Conservation (phyloP, 2,113 vertebrate genomes). For the Mesoclemmys tuberculata region DNA sequence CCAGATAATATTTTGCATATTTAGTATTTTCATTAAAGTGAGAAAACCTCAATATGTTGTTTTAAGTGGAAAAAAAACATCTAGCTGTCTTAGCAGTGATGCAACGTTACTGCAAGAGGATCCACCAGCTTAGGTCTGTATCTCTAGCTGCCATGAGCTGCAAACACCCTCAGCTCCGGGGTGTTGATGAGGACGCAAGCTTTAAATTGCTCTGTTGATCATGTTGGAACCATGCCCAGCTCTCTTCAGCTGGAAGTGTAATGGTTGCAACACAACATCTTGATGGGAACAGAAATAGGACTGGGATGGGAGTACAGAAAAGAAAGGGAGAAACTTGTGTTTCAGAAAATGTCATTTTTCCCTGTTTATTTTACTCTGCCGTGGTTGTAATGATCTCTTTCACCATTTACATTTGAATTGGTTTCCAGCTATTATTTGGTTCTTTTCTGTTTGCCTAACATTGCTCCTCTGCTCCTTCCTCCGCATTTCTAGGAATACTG, state of each 20-base stretch:
- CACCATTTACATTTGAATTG: neutral
- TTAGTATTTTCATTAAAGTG: neutral
- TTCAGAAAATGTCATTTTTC: neutral
- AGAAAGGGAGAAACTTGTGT: neutral
- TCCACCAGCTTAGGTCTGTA: neutral
- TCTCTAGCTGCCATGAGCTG: neutral
- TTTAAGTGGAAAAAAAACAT: neutral
- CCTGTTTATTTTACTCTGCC: neutral
- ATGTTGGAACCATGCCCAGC: neutral
- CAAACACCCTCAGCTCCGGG: neutral
- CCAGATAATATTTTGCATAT: neutral
- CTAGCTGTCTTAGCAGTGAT: neutral
- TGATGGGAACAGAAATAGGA: conserved; percentile 19
- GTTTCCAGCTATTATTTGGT: neutral
- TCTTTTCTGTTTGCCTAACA: neutral
- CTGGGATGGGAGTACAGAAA: neutral
- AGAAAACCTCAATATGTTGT: neutral
- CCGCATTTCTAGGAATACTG: neutral
- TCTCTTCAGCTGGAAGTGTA: conserved; percentile 23
- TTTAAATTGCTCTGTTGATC: neutral
- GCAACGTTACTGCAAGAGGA: neutral
- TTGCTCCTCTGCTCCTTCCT: neutral
- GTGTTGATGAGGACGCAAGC: accelerated
- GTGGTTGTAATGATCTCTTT: neutral
- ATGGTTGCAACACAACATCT: neutral